Percentiles rank a stretch among this genome's conserved stretches.
Evolutionary conservation across 2,888 invertebrate species (phyloP).

Genomic region (Alitta virens): DNA sequence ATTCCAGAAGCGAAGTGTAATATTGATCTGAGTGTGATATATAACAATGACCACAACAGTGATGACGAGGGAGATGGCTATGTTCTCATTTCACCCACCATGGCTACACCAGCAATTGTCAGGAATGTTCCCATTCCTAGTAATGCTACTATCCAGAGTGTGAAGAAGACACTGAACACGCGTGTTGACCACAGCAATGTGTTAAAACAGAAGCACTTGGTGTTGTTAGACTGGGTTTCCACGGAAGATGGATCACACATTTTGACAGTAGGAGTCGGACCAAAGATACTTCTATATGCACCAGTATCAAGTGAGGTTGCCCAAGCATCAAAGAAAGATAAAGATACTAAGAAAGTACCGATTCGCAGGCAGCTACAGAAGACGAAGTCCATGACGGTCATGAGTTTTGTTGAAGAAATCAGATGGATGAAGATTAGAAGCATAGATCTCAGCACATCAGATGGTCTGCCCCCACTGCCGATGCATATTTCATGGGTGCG

Average conservation of each 20-base stretch:
- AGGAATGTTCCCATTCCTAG: conserved; percentile 40
- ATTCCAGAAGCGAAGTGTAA: conserved; percentile 59
- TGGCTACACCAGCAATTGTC: conserved; percentile 14
- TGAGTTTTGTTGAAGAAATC: conserved; percentile 84
- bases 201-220: conserved; percentile 61
- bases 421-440: conserved; percentile 94
- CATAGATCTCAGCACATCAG: conserved; percentile 87
- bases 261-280: conserved; percentile 86
- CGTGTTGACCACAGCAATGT: conserved; percentile 30
- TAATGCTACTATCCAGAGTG: conserved; percentile 45
- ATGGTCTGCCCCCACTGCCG: conserved; percentile 92
- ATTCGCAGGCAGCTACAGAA: conserved; percentile 77
- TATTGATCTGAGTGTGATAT: conserved; percentile 32
- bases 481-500: conserved; percentile 99
- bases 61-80: neutral
- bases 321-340: conserved; percentile 67
- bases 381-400: conserved; percentile 86
- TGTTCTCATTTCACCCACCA: conserved; percentile 18
- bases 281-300: conserved; percentile 31
- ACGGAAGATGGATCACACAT: conserved; percentile 99
- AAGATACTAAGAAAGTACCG: conserved; percentile 10
- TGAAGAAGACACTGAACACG: conserved; percentile 21
- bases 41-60: conserved; percentile 13
- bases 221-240: conserved; percentile 98
- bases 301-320: conserved; percentile 87